Conservation (phyloP, 2,113 vertebrate species). For the Chrysemys picta region DNA sequence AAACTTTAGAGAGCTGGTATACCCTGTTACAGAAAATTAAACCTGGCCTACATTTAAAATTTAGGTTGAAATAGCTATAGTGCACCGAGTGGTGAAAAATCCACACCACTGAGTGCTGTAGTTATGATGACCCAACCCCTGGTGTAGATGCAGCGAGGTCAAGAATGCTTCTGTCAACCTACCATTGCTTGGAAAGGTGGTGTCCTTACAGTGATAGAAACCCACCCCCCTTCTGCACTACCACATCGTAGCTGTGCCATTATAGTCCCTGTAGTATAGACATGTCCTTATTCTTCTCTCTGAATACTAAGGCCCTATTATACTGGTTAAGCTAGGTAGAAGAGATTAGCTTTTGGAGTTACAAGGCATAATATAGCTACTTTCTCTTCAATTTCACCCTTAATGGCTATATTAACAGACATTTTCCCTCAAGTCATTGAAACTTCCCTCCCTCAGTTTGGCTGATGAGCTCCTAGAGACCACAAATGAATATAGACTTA, state of each 20-base stretch:
- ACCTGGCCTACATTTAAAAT: not conserved
- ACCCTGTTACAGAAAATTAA: not conserved
- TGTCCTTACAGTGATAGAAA: not conserved
- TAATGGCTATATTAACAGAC: not conserved
- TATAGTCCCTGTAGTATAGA: not conserved
- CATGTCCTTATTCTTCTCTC: not conserved
- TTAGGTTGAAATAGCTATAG: not conserved
- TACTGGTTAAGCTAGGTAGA: not conserved
- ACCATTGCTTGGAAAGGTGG: not conserved
- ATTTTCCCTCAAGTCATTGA: not conserved
- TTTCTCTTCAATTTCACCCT: not conserved
- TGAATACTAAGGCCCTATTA: not conserved
- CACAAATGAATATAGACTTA: not conserved
- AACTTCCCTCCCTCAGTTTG: not conserved
- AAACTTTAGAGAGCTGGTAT: not conserved
- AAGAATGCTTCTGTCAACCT: not conserved
- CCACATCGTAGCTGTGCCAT: not conserved
- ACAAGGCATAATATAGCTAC: not conserved
- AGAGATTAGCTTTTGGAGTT: not conserved
- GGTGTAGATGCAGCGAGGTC: not conserved
- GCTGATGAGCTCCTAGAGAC: not conserved
- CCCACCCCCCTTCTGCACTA: not conserved
- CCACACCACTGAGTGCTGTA: not conserved
- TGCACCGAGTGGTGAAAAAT: not conserved
- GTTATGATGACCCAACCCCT: not conserved